A percentile compares a stretch with the other conserved stretches of the same genome.
phyloP scores from a whole-genome alignment of 2,113 vertebrate species.

The Notothenia coriiceps region DNA sequence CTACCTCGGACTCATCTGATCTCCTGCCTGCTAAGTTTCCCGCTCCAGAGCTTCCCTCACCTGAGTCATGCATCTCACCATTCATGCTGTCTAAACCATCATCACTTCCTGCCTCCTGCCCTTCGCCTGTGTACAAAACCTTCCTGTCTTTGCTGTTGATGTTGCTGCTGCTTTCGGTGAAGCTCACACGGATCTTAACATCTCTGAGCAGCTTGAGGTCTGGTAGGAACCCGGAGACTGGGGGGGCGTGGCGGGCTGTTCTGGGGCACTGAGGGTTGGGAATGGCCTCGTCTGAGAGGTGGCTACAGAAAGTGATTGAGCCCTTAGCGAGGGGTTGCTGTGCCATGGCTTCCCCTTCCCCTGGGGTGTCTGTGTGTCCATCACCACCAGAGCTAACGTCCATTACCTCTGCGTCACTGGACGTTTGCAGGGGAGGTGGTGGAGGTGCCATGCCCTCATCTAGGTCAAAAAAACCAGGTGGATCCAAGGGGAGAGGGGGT shows the following conservation, averaged over 20 bases:
- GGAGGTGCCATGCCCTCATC: slow-evolving; percentile 94
- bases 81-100: slow-evolving; percentile 86
- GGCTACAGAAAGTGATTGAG: slow-evolving; percentile 90
- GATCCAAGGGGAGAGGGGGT: slow-evolving; percentile 95
- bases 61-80: slow-evolving; percentile 90
- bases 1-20: slow-evolving; percentile 89
- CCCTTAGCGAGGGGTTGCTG: slow-evolving; percentile 90
- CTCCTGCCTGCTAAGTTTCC: slow-evolving; percentile 80
- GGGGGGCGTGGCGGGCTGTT: slow-evolving; percentile 96
- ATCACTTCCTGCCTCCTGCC: slow-evolving; percentile 84
- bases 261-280: slow-evolving; percentile 89
- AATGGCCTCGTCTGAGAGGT: slow-evolving; percentile 85
- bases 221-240: slow-evolving; percentile 93
- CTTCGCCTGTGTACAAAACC: slow-evolving; percentile 94
- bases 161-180: slow-evolving; percentile 87
- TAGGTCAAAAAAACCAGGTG: slow-evolving; percentile 88
- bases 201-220: slow-evolving; percentile 97
- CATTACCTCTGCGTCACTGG: slow-evolving; percentile 99
- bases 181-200: slow-evolving; percentile 97
- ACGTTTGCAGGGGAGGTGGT: slow-evolving; percentile 99
- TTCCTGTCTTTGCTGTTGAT: slow-evolving; percentile 96
- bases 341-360: slow-evolving; percentile 86
- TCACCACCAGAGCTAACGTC: slow-evolving; percentile 99
- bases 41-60: slow-evolving; percentile 78
- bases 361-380: slow-evolving; percentile 98